Percentiles rank a stretch among this genome's conserved stretches.
These are phyloP conservation scores for Pseudopodoces humilis DNA, from an alignment of 2,113 vertebrate genomes.

Conservation along the genomic window DNA sequence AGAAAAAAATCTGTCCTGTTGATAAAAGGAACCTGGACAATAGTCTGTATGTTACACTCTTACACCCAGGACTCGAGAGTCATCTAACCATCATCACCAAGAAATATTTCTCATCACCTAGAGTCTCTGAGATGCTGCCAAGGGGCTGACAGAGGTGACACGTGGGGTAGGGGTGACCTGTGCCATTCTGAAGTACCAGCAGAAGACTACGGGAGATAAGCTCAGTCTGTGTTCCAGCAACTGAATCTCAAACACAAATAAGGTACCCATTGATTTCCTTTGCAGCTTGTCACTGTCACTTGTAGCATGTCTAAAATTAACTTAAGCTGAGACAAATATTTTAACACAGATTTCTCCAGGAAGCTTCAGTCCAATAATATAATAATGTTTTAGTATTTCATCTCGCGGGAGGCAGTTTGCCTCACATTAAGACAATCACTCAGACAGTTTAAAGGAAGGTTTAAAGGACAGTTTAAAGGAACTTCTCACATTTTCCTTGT, in stretches of 20 bases:
- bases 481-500: not conserved
- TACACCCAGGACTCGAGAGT: not conserved
- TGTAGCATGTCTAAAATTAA: not conserved
- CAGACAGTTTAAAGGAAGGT: not conserved
- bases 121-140: not conserved
- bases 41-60: not conserved
- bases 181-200: not conserved
- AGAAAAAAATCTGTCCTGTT: not conserved
- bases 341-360: not conserved
- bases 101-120: not conserved
- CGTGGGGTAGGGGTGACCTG: not conserved
- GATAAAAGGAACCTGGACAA: not conserved
- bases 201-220: not conserved
- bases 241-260: not conserved
- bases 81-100: not conserved
- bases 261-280: not conserved
- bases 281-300: not conserved
- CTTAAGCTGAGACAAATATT: not conserved
- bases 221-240: not conserved
- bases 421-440: not conserved
- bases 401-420: not conserved
- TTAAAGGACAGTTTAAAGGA: not conserved
- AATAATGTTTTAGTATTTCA: not conserved
- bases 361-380: not conserved
- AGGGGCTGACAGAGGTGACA: not conserved